Conservation (phyloP, 2,113 vertebrate genomes). For the Pangasianodon gigas region DNA sequence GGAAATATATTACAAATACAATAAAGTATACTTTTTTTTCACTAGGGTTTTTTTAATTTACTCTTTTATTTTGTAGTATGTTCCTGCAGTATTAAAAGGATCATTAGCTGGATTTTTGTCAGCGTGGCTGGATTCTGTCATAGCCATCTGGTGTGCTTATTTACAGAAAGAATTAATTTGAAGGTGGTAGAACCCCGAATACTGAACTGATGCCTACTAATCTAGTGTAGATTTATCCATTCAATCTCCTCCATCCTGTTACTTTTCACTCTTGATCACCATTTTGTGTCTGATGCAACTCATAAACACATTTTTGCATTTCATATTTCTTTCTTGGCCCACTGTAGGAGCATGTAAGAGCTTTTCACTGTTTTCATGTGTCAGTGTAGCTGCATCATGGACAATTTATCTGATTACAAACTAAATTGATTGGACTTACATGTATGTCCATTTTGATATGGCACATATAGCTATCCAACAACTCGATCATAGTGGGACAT, state of each 20-base stretch:
- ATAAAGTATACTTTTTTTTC: no score
- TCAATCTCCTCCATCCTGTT: conserved; percentile 13
- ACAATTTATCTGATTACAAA: not conserved
- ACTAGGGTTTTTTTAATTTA: conserved; percentile 25
- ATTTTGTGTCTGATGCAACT: conserved; percentile 1
- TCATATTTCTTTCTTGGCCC: not conserved
- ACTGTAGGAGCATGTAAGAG: not conserved
- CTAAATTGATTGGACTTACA: not conserved
- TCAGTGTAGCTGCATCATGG: not conserved
- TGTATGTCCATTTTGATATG: not conserved
- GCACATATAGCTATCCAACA: not conserved
- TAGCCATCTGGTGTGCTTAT: conserved; percentile 69
- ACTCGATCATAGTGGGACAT: not conserved
- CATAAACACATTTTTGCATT: not conserved
- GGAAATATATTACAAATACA: no score
- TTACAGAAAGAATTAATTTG: conserved; percentile 68
- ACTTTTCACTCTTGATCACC: not conserved
- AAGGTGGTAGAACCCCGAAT: conserved; percentile 59
- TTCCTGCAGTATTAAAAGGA: conserved; percentile 46
- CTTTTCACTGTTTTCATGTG: not conserved
- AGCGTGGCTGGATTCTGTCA: conserved; percentile 62
- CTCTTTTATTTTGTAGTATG: conserved; percentile 53
- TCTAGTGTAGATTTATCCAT: conserved; percentile 50
- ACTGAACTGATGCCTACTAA: conserved; percentile 57
- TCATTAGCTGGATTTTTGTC: conserved; percentile 70